Base-by-base conservation (phyloP, 1,140 invertebrate species). In the Bombus balteatus region DNA sequence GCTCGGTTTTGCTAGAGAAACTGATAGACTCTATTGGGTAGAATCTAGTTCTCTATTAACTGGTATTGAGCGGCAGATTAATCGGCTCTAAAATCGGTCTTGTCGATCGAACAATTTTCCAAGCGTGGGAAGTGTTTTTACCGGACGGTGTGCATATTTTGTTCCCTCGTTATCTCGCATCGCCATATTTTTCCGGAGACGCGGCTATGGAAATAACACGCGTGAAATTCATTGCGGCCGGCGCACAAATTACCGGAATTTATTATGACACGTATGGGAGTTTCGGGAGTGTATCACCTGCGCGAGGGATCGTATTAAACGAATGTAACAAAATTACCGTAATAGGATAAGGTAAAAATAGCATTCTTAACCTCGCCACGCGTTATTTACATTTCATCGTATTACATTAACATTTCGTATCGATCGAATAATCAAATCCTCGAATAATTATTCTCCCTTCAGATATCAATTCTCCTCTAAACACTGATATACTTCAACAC, bases 171-270 rank as follows among this genome's bases (percentile, higher is more conserved):
- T 78, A 83, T 83, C 82, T 83, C 34, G 5, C 65, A 3, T 34
- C 10, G 43, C n/a, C 37, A 59, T 83, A 83, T 57, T 78, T 83
- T 78, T 39, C 65, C 65, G n/a, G 62, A 13, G 22, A 57, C 73
- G 12, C 43, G 62, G 13, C 65, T 59, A 78, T 43, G 74, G 82
- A 83, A 70, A 78, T 83, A 83, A 83, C 82, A 59, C 47, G 53
- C 43, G 34, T 53, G 65, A 83, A 83, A 83, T 83, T 83, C 74
- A 83, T 83, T 83, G 82, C 47, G 74, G 65, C 65, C 12, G 65
- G 62, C 47, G 62, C 65, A 70, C 65, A 53, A 68, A 83, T 83
- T 78, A 78, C 82, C 39, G 62, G 37, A 83, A 83, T 83, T 83
- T 83, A 78, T 83, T 78, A 70, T 68, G 62, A 77, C 81, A 68